Evolutionary conservation across 2,797 vertebrate species (phyloP).

Genomic region (Emys orbicularis): DNA sequence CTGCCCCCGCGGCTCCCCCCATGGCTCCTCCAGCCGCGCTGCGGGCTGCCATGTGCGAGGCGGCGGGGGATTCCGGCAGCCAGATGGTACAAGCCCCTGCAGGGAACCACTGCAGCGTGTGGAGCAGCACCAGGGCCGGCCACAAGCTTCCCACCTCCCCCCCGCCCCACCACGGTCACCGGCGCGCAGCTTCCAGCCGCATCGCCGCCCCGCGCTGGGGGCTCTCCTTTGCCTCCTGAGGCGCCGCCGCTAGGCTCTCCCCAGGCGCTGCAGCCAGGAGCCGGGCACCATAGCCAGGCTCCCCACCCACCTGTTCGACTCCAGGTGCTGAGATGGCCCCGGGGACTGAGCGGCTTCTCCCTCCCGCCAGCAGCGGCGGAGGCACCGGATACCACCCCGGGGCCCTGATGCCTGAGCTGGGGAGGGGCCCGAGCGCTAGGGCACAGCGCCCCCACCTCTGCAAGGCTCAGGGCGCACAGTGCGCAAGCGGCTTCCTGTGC

Average conservation of each 20-base stretch:
- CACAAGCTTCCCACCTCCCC: neutral
- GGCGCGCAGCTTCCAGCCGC: neutral
- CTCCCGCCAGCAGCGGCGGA: neutral
- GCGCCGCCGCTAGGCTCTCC: neutral
- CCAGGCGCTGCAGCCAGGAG: neutral
- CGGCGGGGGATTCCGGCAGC: neutral
- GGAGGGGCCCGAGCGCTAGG: no score
- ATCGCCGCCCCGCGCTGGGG: neutral
- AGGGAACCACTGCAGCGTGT: conserved; percentile 53
- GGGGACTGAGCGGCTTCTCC: neutral
- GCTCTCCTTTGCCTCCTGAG: neutral
- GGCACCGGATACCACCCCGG: neutral
- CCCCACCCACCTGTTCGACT: neutral
- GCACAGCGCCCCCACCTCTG: neutral
- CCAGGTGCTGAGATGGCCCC: neutral
- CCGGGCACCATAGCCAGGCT: neutral
- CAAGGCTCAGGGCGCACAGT: neutral
- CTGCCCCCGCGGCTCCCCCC: no score
- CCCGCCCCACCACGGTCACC: neutral
- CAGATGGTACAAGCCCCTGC: neutral
- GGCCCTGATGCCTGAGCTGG: neutral
- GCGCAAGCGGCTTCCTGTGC: neutral
- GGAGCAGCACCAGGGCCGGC: neutral
- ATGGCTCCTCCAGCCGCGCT: no score
- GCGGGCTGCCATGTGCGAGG: neutral